Evolutionary conservation across 1,140 invertebrate species (phyloP), one percentile per base, ranked within the genome.

Genomic region (Caenorhabditis elegans): DNA sequence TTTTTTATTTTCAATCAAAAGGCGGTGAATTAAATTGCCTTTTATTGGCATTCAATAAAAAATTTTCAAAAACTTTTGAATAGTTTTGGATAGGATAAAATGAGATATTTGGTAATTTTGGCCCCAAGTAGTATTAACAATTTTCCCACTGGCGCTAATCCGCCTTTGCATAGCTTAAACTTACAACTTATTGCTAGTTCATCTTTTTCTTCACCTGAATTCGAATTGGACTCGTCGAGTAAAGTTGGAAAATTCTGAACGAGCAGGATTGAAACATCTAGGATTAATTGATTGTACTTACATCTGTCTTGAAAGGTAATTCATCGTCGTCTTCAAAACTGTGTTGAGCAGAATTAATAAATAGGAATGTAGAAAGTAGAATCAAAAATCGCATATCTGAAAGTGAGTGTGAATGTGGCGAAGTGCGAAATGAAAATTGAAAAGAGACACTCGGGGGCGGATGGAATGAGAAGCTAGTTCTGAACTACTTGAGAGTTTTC

Each of bases 381-480:
- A 70, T 39, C 60, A 70, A 70, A 70, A 70, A 70, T 70, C 60
- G 60, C 60, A 70, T 70, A 13, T 70, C 60, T 70, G 34, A 70
- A 70, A 70, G 34, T 70, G 60, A 70, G 60, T 70, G 60, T 70
- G 34, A 39, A n/a, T 70, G 34, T 53, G 53, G 39, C 28, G 60
- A 70, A 70, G 17, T 70, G 60, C 60, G 60, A 70, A 70, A 70
- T 70, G 60, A 70, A 70, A 70, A 70, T 43, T 70, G 60, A 39
- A 70, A 70, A 70, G 60, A 70, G 60, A 39, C 60, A 70, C 24
- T 60, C 28, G 53, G 60, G 26, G 60, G 60, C 34, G 34, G 60
- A 39, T 43, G n/a, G 60, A 70, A n/a, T n/a, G n/a, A 70, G 60
- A 70, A 70, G 60, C 60, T 70, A 70, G 60, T 70, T 70, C 60